Conservation (phyloP, 2,888 invertebrate genomes). For the Drosophila anomalata region DNA sequence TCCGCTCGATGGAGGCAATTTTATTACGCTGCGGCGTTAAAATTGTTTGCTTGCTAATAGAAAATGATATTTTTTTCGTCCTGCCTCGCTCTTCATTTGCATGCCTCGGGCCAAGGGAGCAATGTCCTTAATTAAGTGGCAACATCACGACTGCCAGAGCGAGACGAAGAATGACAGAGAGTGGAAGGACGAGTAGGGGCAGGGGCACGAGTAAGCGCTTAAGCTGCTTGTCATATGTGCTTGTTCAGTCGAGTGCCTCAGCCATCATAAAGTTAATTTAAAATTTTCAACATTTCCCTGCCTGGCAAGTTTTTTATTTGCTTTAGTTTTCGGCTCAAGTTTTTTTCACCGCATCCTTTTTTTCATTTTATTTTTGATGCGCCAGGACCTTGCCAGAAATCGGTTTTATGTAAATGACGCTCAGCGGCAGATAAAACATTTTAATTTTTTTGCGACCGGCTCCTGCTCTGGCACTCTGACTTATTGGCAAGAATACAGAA, state of each 20-base stretch:
- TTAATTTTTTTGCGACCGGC: constrained; percentile 25
- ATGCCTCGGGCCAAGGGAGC: constrained; percentile 64
- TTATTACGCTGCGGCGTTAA: constrained; percentile 70
- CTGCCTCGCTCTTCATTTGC: constrained; percentile 63
- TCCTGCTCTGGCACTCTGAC: constrained; percentile 44
- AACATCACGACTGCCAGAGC: constrained; percentile 18
- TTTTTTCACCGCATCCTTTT: constrained; percentile 1
- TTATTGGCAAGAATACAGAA: constrained; percentile 71
- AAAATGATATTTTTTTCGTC: constrained; percentile 61
- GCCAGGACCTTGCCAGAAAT: constrained; percentile 47
- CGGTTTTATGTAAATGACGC: constrained; percentile 69
- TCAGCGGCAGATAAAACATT: constrained; percentile 66
- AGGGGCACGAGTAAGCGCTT: constrained; percentile 24
- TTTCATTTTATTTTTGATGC: constrained; percentile 7
- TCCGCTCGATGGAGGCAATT: constrained; percentile 47
- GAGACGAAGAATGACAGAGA: not conserved
- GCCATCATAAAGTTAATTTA: constrained; percentile 67
- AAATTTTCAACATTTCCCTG: constrained; percentile 46
- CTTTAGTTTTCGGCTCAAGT: constrained; percentile 24
- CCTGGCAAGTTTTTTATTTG: constrained; percentile 25
- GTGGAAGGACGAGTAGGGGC: not conserved
- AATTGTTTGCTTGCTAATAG: constrained; percentile 74
- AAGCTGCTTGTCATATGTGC: constrained; percentile 65
- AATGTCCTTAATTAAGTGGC: constrained; percentile 74
- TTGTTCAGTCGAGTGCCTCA: constrained; percentile 49